Evolutionary conservation across 1,140 invertebrate genomes (phyloP).

Genomic region (Polypedilum vanderplanki): DNA sequence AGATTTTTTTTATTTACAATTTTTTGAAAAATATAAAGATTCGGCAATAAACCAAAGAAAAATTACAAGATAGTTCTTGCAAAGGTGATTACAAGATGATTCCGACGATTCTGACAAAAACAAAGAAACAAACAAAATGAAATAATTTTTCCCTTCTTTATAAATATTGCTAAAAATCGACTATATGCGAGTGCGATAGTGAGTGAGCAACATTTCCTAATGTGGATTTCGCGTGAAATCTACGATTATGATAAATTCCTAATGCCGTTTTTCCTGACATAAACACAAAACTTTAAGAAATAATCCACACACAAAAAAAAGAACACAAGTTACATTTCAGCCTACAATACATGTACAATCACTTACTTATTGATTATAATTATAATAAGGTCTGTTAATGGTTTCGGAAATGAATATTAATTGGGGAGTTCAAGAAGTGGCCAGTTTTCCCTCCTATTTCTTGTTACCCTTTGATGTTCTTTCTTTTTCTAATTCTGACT

Average conservation of each 20-base stretch:
- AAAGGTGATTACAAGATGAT: too few species aligned
- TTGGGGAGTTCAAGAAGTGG: not conserved
- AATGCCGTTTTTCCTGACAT: conserved; percentile 24
- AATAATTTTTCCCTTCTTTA: too few species aligned
- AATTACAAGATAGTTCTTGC: too few species aligned
- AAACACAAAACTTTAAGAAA: not conserved
- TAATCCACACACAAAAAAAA: not conserved
- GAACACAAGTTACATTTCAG: not conserved
- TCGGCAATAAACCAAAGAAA: too few species aligned
- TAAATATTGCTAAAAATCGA: too few species aligned
- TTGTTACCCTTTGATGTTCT: too few species aligned
- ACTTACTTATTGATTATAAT: conserved; percentile 28
- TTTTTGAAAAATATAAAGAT: too few species aligned
- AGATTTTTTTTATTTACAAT: too few species aligned
- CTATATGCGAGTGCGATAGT: not conserved
- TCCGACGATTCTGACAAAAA: too few species aligned
- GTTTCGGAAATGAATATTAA: conserved; percentile 27
- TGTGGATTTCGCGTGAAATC: conserved; percentile 26
- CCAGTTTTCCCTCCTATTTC: too few species aligned
- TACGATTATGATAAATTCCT: conserved; percentile 27
- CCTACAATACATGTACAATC: not conserved
- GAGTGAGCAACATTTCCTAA: conserved; percentile 25
- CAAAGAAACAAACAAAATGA: too few species aligned
- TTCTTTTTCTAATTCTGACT: too few species aligned
- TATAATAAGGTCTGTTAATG: conserved; percentile 25